Percentiles rank a stretch among this genome's conserved stretches.
Conservation (phyloP, 2,888 invertebrate genomes). For the Vannuccia rotundouncinata region DNA sequence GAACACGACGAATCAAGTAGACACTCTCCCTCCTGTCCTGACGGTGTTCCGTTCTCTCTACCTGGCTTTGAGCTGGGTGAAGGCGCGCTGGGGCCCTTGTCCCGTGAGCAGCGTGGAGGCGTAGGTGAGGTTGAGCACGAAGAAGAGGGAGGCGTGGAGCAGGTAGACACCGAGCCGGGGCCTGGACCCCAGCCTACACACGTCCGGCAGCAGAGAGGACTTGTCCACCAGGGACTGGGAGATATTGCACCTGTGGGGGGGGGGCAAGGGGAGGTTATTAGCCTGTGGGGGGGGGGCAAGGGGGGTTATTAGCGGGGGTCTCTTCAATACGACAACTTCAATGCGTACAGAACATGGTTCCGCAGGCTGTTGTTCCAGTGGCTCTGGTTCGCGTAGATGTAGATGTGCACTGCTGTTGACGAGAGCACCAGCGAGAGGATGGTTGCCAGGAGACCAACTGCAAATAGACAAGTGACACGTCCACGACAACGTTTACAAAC, state of each 20-base stretch:
- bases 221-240: neutral
- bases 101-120: neutral
- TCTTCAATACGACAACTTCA: neutral
- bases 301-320: no score
- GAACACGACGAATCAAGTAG: no score
- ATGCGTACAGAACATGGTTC: conserved; percentile 74
- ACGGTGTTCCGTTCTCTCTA: no score
- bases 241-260: neutral
- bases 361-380: conserved; percentile 72
- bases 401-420: conserved; percentile 66
- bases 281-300: neutral
- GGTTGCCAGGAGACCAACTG: neutral
- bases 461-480: no score
- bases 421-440: neutral
- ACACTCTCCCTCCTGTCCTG: no score
- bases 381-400: conserved; percentile 69
- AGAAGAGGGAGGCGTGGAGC: conserved; percentile 3
- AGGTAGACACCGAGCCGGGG: neutral
- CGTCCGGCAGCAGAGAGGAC: no score
- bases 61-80: neutral
- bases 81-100: neutral
- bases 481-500: no score
- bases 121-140: conserved; percentile 4
- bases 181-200: neutral
- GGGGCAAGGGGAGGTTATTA: neutral